These are phyloP conservation scores for Athalia circularis DNA, from an alignment of 2,888 invertebrate genomes.

Conservation along the genomic window DNA sequence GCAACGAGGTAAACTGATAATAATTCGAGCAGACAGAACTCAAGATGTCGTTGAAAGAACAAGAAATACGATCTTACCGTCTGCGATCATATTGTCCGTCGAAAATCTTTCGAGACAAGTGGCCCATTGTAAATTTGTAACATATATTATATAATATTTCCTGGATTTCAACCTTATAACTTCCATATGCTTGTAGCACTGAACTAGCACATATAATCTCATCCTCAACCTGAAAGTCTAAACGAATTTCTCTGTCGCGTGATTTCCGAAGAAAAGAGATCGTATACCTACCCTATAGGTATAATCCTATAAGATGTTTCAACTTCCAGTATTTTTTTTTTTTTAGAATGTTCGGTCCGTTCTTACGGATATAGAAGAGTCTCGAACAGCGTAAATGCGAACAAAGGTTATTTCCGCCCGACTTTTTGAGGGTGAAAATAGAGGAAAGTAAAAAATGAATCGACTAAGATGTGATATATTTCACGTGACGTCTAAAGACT, in stretches of 20 bases:
- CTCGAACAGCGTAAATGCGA: conserved; percentile 4
- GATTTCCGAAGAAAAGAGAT: neutral
- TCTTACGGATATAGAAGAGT: neutral
- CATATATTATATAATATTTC: conserved; percentile 13
- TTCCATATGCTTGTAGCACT: conserved; percentile 9
- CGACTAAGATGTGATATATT: conserved; percentile 18
- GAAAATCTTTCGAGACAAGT: conserved; percentile 6
- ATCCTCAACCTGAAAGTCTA: conserved; percentile 6
- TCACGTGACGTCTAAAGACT: conserved; percentile 13
- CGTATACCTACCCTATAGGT: conserved; percentile 1
- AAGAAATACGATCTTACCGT: neutral
- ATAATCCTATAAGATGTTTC: conserved; percentile 38
- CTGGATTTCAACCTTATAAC: neutral
- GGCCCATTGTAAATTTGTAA: conserved; percentile 18
- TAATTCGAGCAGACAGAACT: conserved; percentile 21
- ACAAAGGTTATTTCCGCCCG: conserved; percentile 31
- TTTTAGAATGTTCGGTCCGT: neutral
- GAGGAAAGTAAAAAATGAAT: conserved; percentile 17
- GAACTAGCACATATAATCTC: conserved; percentile 1
- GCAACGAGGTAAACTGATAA: conserved; percentile 37
- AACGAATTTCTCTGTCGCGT: conserved; percentile 1
- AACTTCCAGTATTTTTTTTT: conserved; percentile 20
- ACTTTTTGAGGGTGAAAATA: conserved; percentile 15
- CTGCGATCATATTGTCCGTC: conserved; percentile 13
- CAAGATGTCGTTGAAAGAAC: neutral